A percentile compares a stretch with the other conserved stretches of the same genome.
These are phyloP conservation scores for Drosophila littoralis DNA, from an alignment of 1,140 invertebrate genomes.

Conservation along the genomic window DNA sequence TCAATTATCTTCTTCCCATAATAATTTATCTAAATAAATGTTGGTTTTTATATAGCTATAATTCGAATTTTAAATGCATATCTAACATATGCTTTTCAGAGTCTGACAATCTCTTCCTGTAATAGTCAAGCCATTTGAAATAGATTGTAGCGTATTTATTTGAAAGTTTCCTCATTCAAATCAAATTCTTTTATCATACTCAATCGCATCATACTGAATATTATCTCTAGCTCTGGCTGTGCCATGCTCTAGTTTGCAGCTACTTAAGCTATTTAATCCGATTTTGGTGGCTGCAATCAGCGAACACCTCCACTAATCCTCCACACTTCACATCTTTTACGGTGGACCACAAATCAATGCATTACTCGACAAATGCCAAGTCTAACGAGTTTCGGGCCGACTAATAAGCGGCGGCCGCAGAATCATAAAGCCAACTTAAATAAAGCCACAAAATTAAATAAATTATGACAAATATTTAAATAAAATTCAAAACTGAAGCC, in stretches of 20 bases:
- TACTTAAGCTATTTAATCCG: slow-evolving; percentile 5
- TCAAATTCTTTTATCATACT: slow-evolving; percentile 1
- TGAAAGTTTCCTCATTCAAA: not conserved
- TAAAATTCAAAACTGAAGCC: slow-evolving; percentile 44
- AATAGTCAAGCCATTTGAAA: no score
- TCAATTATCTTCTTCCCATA: no score
- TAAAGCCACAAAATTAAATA: slow-evolving; percentile 54
- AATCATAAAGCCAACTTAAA: slow-evolving; percentile 54
- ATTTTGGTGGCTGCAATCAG: slow-evolving; percentile 12
- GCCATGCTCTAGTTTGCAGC: slow-evolving; percentile 23
- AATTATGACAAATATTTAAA: slow-evolving; percentile 66
- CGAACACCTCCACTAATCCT: slow-evolving; percentile 28
- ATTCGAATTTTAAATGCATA: no score
- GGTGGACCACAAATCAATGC: slow-evolving; percentile 31
- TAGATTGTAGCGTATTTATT: not conserved
- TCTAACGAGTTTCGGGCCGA: slow-evolving; percentile 19
- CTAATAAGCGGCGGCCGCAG: slow-evolving; percentile 15
- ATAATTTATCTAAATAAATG: no score
- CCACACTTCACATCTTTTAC: not conserved
- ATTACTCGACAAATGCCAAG: slow-evolving; percentile 35
- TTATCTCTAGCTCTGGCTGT: slow-evolving; percentile 15
- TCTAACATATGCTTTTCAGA: not conserved
- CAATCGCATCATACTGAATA: not conserved
- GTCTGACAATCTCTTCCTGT: not conserved
- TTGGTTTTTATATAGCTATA: no score